These are phyloP conservation scores for Anguilla marmorata DNA, from an alignment of 2,797 vertebrate species.

Conservation along the genomic window DNA sequence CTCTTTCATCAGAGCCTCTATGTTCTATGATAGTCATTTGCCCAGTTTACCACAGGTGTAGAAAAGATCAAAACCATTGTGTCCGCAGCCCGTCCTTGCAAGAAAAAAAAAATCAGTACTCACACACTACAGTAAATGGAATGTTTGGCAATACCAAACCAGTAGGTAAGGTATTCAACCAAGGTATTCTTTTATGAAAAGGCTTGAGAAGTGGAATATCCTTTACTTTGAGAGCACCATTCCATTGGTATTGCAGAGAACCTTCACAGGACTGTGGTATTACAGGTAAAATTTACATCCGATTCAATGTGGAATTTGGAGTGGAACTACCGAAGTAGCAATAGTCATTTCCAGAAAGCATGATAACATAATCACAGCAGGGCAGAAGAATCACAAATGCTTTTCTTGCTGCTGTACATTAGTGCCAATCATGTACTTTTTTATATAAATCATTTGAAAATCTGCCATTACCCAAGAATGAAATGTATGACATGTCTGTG, in stretches of 20 bases:
- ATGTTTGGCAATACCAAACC: background rate
- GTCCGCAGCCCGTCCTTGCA: background rate
- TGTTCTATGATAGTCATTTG: constrained; percentile 3
- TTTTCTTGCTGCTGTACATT: background rate
- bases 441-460: background rate
- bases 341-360: background rate
- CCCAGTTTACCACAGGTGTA: constrained; percentile 11
- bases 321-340: background rate
- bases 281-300: background rate
- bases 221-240: background rate
- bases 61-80: background rate
- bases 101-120: too few species aligned
- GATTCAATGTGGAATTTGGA: background rate
- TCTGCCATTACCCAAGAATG: background rate
- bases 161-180: background rate
- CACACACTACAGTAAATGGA: background rate
- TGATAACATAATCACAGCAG: background rate
- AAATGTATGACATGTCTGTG: background rate
- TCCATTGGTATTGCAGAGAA: background rate
- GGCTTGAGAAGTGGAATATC: background rate
- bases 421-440: background rate
- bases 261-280: background rate
- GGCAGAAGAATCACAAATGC: background rate
- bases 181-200: too few species aligned
- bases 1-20: background rate